These are phyloP conservation scores for Magallana gigas DNA, from an alignment of 1,140 invertebrate species.

Conservation along the genomic window DNA sequence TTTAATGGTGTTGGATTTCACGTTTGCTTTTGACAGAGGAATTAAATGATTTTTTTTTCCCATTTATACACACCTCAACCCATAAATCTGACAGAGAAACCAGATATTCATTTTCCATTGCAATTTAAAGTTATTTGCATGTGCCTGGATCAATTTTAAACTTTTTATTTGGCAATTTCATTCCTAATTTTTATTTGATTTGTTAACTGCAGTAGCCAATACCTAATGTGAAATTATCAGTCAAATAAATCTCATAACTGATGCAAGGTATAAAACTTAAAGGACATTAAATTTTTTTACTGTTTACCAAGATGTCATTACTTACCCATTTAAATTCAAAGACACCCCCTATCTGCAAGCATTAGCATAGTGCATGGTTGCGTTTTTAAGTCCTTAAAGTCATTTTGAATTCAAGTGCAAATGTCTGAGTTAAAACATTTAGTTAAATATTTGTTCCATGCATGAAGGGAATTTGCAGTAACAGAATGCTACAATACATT, in stretches of 20 bases:
- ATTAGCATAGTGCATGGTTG: too few species aligned
- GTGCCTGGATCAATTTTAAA: constrained; percentile 4
- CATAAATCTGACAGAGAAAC: neutral
- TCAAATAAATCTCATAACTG: neutral
- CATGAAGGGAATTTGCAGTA: too few species aligned
- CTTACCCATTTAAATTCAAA: neutral
- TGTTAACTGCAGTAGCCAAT: neutral
- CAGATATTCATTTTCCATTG: neutral
- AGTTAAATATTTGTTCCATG: too few species aligned
- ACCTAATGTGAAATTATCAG: neutral
- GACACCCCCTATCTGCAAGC: neutral
- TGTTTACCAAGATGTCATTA: neutral
- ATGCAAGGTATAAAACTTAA: neutral
- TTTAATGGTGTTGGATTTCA: neutral
- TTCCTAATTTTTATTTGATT: neutral
- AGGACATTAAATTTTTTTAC: neutral
- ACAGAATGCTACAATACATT: too few species aligned
- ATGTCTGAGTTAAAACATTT: neutral
- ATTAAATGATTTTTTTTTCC: neutral
- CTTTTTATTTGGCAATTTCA: neutral
- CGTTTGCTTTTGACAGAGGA: neutral
- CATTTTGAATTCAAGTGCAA: neutral
- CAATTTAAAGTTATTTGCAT: neutral
- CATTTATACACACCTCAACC: neutral
- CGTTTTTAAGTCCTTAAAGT: neutral